Percentiles rank a stretch among this genome's conserved stretches.
Evolutionary conservation across 2,797 vertebrate species (phyloP).

Genomic region (Parauchenoglanis ngamensis): DNA sequence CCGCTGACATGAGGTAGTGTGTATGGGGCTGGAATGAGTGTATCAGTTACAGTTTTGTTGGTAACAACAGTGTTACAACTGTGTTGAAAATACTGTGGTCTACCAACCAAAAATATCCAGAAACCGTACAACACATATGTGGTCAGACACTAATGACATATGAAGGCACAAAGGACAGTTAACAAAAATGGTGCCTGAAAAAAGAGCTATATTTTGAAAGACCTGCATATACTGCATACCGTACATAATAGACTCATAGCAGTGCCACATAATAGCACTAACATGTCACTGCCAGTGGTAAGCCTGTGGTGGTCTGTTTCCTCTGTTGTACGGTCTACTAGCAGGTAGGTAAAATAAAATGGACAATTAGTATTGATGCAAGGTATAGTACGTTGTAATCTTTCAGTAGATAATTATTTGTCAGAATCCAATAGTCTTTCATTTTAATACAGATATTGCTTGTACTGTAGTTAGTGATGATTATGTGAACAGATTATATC

Average conservation of each 20-base stretch:
- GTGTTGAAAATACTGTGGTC: not conserved
- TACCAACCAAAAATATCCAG: not conserved
- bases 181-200: not conserved
- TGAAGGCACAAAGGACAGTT: not conserved
- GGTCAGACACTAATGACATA: not conserved
- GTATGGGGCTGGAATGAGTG: not conserved
- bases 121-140: not conserved
- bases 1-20: not conserved
- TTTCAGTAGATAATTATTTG: not conserved
- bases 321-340: not conserved
- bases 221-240: not conserved
- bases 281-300: not conserved
- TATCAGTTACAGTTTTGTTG: not conserved
- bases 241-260: not conserved
- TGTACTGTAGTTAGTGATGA: slow-evolving; percentile 7
- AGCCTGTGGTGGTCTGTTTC: not conserved
- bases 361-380: not conserved
- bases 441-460: not conserved
- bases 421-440: not conserved
- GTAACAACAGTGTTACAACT: not conserved
- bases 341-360: not conserved
- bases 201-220: not conserved
- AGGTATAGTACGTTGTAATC: not conserved
- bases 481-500: not conserved
- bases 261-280: not conserved